Percentiles rank a stretch among this genome's conserved stretches.
These are phyloP conservation scores for Bellardia pandia DNA, from an alignment of 2,888 invertebrate species.

Conservation along the genomic window DNA sequence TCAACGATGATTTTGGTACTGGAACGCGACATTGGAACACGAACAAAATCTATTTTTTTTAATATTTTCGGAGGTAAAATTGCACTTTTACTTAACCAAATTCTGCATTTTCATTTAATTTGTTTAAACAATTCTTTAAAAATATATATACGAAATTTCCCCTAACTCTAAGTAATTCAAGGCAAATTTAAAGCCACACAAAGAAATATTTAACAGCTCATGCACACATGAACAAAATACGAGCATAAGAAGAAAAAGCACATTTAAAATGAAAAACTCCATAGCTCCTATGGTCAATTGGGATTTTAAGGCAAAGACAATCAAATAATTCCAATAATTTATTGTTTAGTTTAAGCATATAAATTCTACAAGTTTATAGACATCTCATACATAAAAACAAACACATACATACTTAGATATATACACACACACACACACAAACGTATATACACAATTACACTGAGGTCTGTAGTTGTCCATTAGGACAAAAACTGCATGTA, in stretches of 20 bases:
- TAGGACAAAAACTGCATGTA: constrained; percentile 61
- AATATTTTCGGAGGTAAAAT: no score
- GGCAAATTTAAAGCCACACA: constrained; percentile 30
- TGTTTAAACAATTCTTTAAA: not conserved
- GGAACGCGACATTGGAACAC: no score
- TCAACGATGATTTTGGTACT: no score
- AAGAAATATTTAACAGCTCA: constrained; percentile 25
- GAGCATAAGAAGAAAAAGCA: not conserved
- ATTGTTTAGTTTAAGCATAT: constrained; percentile 60
- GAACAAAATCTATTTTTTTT: no score
- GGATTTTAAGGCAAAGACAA: constrained; percentile 64
- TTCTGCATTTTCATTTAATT: not conserved
- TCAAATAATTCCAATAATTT: constrained; percentile 70
- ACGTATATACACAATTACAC: not conserved
- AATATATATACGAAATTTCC: not conserved
- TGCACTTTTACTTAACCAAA: no score
- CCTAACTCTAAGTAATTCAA: constrained; percentile 1
- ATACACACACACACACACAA: not conserved
- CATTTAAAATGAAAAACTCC: not conserved
- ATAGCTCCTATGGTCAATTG: constrained; percentile 57
- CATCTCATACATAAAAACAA: not conserved
- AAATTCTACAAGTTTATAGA: constrained; percentile 61
- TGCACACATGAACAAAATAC: constrained; percentile 31
- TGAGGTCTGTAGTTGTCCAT: constrained; percentile 12
- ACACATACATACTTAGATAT: not conserved